Evolutionary conservation across 2,113 vertebrate species (phyloP).

Genomic region (Varanus salvator): DNA sequence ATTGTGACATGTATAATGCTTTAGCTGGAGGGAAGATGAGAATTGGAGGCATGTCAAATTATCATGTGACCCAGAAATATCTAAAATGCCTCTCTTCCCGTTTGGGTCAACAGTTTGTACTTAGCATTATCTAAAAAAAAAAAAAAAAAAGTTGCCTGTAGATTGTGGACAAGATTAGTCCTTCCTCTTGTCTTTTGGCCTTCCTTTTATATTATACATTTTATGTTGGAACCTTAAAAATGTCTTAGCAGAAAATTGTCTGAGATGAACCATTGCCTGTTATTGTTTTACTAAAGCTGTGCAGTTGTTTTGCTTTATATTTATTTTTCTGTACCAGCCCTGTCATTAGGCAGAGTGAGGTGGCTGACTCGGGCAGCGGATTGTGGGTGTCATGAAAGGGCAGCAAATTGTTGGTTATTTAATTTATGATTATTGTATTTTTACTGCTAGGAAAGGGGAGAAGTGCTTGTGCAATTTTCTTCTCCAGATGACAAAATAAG

Average conservation of each 20-base stretch:
- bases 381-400: no score
- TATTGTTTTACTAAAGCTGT: slow-evolving; percentile 48
- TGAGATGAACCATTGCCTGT: slow-evolving; percentile 45
- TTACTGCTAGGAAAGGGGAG: no score
- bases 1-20: slow-evolving; percentile 80
- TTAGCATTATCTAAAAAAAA: slow-evolving; percentile 69
- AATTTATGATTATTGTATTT: no score
- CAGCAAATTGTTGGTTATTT: no score
- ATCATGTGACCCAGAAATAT: slow-evolving; percentile 80
- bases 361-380: no score
- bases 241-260: slow-evolving; percentile 58
- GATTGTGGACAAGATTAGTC: slow-evolving; percentile 73
- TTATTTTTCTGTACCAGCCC: no score
- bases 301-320: slow-evolving; percentile 19
- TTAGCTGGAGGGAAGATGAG: slow-evolving; percentile 73
- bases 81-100: slow-evolving; percentile 77
- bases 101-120: slow-evolving; percentile 78
- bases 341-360: no score
- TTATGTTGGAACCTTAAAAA: slow-evolving; percentile 39
- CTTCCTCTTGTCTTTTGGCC: slow-evolving; percentile 63
- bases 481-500: no score
- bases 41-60: slow-evolving; percentile 76
- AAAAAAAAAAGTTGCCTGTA: slow-evolving; percentile 65
- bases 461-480: no score
- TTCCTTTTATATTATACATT: slow-evolving; percentile 30